These are phyloP conservation scores for Sesamia inferens DNA, from an alignment of 2,888 invertebrate genomes.

Conservation along the genomic window DNA sequence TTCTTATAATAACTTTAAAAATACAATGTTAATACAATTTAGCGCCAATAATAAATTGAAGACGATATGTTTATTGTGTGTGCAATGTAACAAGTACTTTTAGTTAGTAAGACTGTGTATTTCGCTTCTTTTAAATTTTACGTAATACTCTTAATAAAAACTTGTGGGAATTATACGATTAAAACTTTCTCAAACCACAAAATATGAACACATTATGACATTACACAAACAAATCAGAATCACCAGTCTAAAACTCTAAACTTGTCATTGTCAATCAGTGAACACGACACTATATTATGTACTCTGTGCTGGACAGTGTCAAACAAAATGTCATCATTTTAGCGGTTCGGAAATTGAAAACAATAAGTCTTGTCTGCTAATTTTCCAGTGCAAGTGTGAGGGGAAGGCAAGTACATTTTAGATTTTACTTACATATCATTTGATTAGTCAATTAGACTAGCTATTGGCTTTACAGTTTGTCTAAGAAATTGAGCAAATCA, in stretches of 20 bases:
- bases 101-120: background rate
- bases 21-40: conserved; percentile 1
- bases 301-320: too few relatives aligned
- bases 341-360: conserved; percentile 12
- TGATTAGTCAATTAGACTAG: background rate
- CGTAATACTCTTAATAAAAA: background rate
- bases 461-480: background rate
- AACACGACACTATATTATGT: too few relatives aligned
- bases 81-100: background rate
- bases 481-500: background rate
- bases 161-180: background rate
- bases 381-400: background rate
- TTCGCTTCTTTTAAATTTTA: background rate
- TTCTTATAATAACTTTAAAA: conserved; percentile 5
- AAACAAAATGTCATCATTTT: background rate
- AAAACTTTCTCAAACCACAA: background rate
- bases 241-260: background rate
- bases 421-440: background rate
- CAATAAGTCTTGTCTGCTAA: conserved; percentile 6
- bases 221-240: background rate
- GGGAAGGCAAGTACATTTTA: background rate
- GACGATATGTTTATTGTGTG: background rate
- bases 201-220: too few relatives aligned
- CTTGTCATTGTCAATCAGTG: too few relatives aligned
- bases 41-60: conserved; percentile 35